Base-by-base conservation (phyloP, 2,113 vertebrate genomes). In the Polypterus senegalus region DNA sequence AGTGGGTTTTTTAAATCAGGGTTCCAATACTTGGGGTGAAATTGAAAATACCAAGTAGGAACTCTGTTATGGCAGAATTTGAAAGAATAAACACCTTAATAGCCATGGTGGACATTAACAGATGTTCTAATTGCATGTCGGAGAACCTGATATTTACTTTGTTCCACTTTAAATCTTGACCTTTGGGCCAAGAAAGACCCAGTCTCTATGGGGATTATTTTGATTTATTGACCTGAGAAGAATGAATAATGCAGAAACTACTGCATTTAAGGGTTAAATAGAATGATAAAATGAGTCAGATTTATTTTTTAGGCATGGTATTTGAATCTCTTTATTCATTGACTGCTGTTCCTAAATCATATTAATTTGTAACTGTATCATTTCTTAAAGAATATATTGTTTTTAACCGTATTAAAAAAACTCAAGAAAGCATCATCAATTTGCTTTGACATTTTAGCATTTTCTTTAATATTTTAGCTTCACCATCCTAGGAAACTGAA, bases 191-290 rank as follows among this genome's bases (percentile, higher is more conserved):
- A 9, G 77, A 70, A 80, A 77, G 73, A 67, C 73, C 61, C 52
- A 64, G 57, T 73, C 77, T 74, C 74, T 44, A 0, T 11, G 57
- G 73, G 71, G 71, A 70, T 72, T 78, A 67, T 65, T 76, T 70
- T 75, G 76, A 84, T 83, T 79, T 81, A 79, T 78, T 77, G 72
- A 82, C 78, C 70, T 73, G 65, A 63, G 67, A 66, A 66, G 69
- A 71, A 71, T 64, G 69, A 75, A 70, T 76, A 74, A 74, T 75
- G 72, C 71, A 77, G 69, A 74, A 77, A 73, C 52, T 64, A 69
- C 60, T 62, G 72, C 66, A 56, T 70, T 77, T 79, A 66, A 64
- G 74, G 72, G 71, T 73, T 75, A 79, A 74, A 71, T 61, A 69
- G 63, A n/a, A 66, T 63, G 54, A 67, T 76, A 60, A 47, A 63